Evolutionary conservation across 2,113 vertebrate species (phyloP).

Genomic region (Mastomys coucha): DNA sequence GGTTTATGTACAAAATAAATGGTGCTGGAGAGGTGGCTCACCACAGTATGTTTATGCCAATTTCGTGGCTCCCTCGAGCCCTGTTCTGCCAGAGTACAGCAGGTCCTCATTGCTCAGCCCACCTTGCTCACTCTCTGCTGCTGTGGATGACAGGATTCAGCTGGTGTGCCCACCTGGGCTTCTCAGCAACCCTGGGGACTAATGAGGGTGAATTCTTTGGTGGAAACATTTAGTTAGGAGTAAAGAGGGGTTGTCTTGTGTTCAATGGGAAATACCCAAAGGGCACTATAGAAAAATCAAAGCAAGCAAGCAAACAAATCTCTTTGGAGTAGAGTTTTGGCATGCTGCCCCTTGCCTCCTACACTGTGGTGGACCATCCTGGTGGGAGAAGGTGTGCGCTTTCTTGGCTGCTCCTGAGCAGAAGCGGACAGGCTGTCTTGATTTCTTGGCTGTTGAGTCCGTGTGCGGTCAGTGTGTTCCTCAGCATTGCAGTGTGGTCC

Average conservation of each 20-base stretch:
- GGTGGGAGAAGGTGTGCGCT: neutral
- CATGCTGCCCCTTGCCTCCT: conserved; percentile 14
- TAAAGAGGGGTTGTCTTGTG: neutral
- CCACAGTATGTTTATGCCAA: conserved; percentile 36
- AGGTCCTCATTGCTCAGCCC: neutral
- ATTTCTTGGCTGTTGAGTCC: neutral
- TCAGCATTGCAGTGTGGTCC: neutral
- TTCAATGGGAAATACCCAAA: neutral
- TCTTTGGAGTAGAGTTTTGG: conserved; percentile 20
- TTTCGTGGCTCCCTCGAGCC: neutral
- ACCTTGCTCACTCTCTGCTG: neutral
- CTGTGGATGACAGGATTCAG: no score
- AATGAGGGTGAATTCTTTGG: neutral
- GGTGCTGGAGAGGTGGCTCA: conserved; percentile 48
- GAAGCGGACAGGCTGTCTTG: neutral
- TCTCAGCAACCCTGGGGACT: neutral
- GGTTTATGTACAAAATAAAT: conserved; percentile 60
- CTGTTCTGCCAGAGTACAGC: neutral
- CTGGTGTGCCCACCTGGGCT: neutral
- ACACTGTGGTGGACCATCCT: neutral
- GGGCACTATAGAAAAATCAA: conserved; percentile 18
- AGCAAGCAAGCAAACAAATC: neutral
- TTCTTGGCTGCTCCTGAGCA: neutral
- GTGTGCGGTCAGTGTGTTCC: neutral
- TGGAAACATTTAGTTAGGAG: conserved; percentile 3